Evolutionary conservation across 1,140 invertebrate genomes (phyloP).

Genomic region (Drosophila pruinosa): DNA sequence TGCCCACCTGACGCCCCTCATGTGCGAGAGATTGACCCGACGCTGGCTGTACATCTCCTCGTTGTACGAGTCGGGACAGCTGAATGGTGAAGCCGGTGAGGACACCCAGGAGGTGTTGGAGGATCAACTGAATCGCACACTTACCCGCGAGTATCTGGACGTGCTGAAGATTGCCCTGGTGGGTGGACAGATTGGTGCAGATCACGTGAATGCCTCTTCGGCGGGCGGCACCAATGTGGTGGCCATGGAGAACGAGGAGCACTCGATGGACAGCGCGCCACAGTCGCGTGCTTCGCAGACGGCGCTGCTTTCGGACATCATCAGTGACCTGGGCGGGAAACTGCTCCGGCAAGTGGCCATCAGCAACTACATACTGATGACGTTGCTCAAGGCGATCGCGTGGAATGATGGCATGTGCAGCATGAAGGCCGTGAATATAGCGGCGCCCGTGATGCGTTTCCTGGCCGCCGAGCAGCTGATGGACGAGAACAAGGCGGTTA

Average conservation of each 20-base stretch:
- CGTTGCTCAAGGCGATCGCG: constrained; percentile 88
- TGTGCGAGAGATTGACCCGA: constrained; percentile 89
- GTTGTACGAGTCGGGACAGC: constrained; percentile 89
- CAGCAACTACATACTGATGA: constrained; percentile 86
- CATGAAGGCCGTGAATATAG: constrained; percentile 89
- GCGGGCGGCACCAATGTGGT: constrained; percentile 83
- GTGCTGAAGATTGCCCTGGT: constrained; percentile 88
- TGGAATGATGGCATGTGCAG: constrained; percentile 93
- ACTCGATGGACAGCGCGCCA: constrained; percentile 85
- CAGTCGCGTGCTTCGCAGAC: constrained; percentile 84
- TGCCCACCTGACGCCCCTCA: constrained; percentile 89
- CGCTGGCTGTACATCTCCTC: constrained; percentile 91
- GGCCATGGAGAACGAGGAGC: constrained; percentile 88
- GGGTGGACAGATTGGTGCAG: constrained; percentile 82
- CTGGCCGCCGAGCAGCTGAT: constrained; percentile 85
- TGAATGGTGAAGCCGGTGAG: constrained; percentile 91
- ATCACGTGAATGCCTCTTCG: constrained; percentile 69
- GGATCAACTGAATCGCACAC: constrained; percentile 92
- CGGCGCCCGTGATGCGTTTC: constrained; percentile 87
- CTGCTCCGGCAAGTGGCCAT: constrained; percentile 87
- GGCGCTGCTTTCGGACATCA: constrained; percentile 86
- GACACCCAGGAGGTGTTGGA: constrained; percentile 94
- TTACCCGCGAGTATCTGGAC: constrained; percentile 94
- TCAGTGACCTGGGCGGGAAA: constrained; percentile 89
- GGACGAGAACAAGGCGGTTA: constrained; percentile 86